Conservation (phyloP, 1,140 invertebrate species). For the Ptiloglossa arizonensis region DNA sequence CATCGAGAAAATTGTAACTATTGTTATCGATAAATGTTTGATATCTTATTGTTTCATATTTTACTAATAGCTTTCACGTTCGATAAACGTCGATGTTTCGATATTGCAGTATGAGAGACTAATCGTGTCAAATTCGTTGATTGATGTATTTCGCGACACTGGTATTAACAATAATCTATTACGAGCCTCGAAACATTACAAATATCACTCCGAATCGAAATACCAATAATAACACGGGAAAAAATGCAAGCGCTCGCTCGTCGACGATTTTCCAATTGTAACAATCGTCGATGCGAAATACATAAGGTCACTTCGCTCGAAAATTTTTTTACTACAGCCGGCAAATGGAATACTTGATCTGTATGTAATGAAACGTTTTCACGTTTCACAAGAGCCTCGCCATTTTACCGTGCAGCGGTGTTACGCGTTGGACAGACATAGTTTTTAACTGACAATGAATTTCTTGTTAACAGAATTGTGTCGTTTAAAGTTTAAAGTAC, state of each 20-base stretch:
- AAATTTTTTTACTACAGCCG: background rate
- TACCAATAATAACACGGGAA: background rate
- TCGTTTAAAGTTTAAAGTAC: background rate
- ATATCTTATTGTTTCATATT: no score
- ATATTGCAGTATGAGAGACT: background rate
- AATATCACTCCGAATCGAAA: background rate
- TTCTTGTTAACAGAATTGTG: background rate
- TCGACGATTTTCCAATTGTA: background rate
- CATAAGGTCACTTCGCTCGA: background rate
- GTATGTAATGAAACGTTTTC: conserved; percentile 10
- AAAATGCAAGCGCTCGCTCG: background rate
- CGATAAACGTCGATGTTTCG: background rate
- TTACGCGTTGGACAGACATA: background rate
- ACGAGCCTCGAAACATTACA: background rate
- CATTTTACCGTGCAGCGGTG: background rate
- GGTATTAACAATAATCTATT: conserved; percentile 1
- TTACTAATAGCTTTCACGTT: no score
- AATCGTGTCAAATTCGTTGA: conserved; percentile 1
- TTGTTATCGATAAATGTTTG: no score
- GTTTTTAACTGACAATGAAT: background rate
- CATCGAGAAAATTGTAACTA: no score
- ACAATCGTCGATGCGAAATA: background rate
- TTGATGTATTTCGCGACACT: background rate
- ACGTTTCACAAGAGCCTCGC: background rate
- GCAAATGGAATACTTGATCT: background rate